Conservation (phyloP, 2,888 invertebrate genomes). For the Archips xylosteana region DNA sequence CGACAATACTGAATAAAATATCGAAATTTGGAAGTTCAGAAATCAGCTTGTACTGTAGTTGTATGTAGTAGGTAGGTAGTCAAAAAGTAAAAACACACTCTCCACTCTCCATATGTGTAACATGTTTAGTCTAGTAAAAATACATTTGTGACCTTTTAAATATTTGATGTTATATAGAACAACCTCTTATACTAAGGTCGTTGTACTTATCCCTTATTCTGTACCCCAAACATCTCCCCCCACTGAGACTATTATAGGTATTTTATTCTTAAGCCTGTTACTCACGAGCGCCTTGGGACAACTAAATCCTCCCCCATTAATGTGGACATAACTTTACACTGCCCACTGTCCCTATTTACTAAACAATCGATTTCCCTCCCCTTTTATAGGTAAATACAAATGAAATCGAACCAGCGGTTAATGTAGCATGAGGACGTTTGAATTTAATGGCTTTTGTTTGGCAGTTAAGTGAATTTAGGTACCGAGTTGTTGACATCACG, state of each 20-base stretch:
- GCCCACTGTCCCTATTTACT: slow-evolving; percentile 8
- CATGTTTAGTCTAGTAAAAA: too few species aligned
- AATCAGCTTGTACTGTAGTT: too few species aligned
- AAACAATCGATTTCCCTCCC: slow-evolving; percentile 1
- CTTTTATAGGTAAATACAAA: slow-evolving; percentile 35
- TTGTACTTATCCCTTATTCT: too few species aligned
- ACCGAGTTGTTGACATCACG: slow-evolving; percentile 6
- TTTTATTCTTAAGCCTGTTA: slow-evolving; percentile 6
- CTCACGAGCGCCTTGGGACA: slow-evolving; percentile 1
- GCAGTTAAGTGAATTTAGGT: slow-evolving; percentile 42
- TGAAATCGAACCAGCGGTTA: slow-evolving; percentile 50
- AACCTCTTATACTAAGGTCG: too few species aligned
- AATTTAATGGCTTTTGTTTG: slow-evolving; percentile 60
- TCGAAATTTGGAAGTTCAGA: too few species aligned
- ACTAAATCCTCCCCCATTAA: background rate
- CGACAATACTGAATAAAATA: too few species aligned
- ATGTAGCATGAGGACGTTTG: slow-evolving; percentile 61
- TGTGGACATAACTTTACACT: slow-evolving; percentile 9
- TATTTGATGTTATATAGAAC: too few species aligned
- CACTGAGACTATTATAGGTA: background rate
- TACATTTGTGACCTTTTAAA: too few species aligned
- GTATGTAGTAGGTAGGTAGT: too few species aligned
- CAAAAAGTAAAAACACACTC: too few species aligned
- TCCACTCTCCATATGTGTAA: too few species aligned
- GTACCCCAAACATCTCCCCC: background rate